Percentiles rank a stretch among this genome's conserved stretches.
Conservation (phyloP, 2,797 vertebrate genomes). For the Ctenopoma multispine region DNA sequence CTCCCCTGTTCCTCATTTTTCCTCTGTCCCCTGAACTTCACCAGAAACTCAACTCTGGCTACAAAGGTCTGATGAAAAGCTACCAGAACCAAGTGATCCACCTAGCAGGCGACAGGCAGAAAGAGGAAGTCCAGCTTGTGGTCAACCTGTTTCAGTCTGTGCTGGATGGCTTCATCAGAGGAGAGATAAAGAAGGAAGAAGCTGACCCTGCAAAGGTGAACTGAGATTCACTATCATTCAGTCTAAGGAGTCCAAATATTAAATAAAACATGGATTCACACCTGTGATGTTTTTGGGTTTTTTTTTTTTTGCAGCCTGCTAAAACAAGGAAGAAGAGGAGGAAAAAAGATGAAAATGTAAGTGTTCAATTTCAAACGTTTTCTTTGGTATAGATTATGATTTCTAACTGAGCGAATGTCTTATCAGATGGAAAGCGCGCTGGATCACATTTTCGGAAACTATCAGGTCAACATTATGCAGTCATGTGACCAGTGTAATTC, state of each 20-base stretch:
- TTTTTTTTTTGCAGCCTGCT: conserved; percentile 85
- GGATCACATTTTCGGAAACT: conserved; percentile 92
- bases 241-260: neutral
- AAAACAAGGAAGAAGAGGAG: conserved; percentile 95
- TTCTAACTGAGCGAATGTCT: conserved; percentile 7
- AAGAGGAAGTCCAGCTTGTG: conserved; percentile 92
- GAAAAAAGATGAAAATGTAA: conserved; percentile 94
- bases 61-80: conserved; percentile 93
- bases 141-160: conserved; percentile 98
- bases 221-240: neutral
- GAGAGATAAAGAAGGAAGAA: conserved; percentile 92
- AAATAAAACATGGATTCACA: neutral
- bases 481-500: conserved; percentile 96
- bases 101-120: conserved; percentile 89
- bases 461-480: conserved; percentile 97
- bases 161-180: conserved; percentile 94
- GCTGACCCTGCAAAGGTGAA: conserved; percentile 91
- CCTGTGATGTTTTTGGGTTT: conserved; percentile 25
- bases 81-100: conserved; percentile 93
- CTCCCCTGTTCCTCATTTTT: conserved; percentile 17
- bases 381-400: neutral
- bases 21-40: neutral
- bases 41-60: conserved; percentile 88
- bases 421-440: conserved; percentile 90
- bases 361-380: conserved; percentile 54